A percentile compares a stretch with the other conserved stretches of the same genome.
Evolutionary conservation across 2,888 invertebrate genomes (phyloP).

Genomic region (Drosophila ustulata): DNA sequence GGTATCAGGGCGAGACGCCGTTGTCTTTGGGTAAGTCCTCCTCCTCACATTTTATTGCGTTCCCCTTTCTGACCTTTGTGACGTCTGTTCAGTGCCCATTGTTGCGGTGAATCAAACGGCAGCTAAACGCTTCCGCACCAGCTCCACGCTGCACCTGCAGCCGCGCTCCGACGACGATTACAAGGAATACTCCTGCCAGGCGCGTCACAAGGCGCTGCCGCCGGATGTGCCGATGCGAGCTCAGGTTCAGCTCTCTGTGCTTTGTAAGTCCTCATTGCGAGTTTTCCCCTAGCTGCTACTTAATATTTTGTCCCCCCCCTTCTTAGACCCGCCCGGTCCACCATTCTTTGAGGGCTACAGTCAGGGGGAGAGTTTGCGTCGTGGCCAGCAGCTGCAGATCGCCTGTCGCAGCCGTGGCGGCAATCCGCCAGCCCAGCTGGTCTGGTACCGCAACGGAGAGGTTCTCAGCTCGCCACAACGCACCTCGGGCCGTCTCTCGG

Average conservation of each 20-base stretch:
- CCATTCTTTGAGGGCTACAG: constrained; percentile 84
- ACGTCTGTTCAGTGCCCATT: constrained; percentile 63
- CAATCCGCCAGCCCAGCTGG: constrained; percentile 82
- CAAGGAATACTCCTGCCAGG: constrained; percentile 83
- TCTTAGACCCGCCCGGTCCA: constrained; percentile 82
- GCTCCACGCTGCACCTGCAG: constrained; percentile 74
- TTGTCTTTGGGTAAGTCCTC: constrained; percentile 67
- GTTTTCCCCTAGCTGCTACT: background rate
- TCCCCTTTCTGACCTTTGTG: constrained; percentile 7
- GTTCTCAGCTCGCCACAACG: constrained; percentile 81
- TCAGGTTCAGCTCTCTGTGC: constrained; percentile 81
- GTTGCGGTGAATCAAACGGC: constrained; percentile 78
- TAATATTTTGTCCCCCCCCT: background rate
- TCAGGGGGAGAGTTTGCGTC: constrained; percentile 78
- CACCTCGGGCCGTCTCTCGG: constrained; percentile 83
- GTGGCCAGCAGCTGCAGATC: constrained; percentile 82
- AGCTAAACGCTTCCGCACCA: constrained; percentile 80
- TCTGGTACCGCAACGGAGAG: constrained; percentile 83
- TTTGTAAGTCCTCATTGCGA: constrained; percentile 74
- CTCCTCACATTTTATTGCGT: background rate
- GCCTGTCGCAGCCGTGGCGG: constrained; percentile 84
- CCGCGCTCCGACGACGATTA: constrained; percentile 83
- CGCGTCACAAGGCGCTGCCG: constrained; percentile 82
- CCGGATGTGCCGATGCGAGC: constrained; percentile 84
- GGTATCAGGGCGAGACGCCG: constrained; percentile 81